Evolutionary conservation across 2,797 vertebrate genomes (phyloP).

Genomic region (Nannoperca australis): DNA sequence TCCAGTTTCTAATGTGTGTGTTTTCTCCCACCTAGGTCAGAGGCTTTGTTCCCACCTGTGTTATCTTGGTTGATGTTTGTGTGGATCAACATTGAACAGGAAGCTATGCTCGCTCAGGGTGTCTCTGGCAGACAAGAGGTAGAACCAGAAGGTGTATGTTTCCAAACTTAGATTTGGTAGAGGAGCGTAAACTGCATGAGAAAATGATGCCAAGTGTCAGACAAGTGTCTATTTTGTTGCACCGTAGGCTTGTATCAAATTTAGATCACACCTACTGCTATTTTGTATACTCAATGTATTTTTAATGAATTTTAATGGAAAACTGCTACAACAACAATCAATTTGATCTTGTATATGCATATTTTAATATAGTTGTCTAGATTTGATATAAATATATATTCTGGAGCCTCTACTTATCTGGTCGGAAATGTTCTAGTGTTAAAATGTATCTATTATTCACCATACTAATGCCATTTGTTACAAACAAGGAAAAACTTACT

Average conservation of each 20-base stretch:
- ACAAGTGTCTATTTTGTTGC: not conserved
- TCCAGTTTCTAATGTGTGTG: not conserved
- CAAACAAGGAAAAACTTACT: not conserved
- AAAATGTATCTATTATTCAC: not conserved
- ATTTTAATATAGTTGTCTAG: not conserved
- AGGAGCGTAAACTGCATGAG: not conserved
- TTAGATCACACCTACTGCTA: not conserved
- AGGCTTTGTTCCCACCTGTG: conserved; percentile 93
- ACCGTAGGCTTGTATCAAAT: too few species aligned
- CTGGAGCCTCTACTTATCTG: not conserved
- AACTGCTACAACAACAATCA: not conserved
- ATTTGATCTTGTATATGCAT: not conserved
- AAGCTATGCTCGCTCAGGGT: conserved; percentile 80
- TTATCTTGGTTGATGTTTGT: conserved; percentile 93
- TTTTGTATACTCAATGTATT: not conserved
- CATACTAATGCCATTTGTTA: not conserved
- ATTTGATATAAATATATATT: not conserved
- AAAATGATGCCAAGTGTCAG: not conserved
- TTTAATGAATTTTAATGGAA: not conserved
- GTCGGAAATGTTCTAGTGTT: not conserved
- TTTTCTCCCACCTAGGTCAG: conserved; percentile 84
- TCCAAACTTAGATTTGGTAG: conserved; percentile 2
- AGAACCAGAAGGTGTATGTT: conserved; percentile 25
- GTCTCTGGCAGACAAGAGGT: conserved; percentile 89
- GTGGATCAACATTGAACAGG: conserved; percentile 90